Evolutionary conservation across 2,113 vertebrate genomes (phyloP).

Genomic region (Sterna hirundo): DNA sequence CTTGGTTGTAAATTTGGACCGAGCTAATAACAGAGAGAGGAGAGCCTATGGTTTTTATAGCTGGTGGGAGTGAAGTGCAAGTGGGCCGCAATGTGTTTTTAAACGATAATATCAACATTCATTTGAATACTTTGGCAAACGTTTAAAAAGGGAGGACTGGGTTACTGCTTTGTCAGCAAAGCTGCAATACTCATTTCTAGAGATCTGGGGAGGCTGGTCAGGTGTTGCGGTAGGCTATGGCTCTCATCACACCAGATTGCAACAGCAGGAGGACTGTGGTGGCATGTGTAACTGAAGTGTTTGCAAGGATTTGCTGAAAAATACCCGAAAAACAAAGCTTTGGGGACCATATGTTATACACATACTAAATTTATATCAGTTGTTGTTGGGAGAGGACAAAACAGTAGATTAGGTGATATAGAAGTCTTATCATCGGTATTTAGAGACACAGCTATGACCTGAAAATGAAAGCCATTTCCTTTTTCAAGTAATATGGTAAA

Average conservation of each 20-base stretch:
- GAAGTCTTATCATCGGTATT: neutral
- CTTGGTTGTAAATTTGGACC: conserved; percentile 54
- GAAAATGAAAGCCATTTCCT: conserved; percentile 46
- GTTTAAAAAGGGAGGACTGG: neutral
- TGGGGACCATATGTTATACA: neutral
- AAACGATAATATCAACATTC: conserved; percentile 33
- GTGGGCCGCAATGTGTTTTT: conserved; percentile 44
- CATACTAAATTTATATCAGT: neutral
- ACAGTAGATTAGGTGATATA: neutral
- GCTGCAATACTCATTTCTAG: neutral
- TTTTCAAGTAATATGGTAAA: conserved; percentile 48
- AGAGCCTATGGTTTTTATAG: neutral
- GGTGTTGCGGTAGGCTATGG: conserved; percentile 21
- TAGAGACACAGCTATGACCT: neutral
- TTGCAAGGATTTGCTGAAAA: neutral
- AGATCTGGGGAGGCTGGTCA: conserved; percentile 24
- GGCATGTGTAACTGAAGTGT: neutral
- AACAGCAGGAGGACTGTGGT: conserved; percentile 45
- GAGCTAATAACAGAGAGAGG: conserved; percentile 51
- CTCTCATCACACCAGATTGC: conserved; percentile 49
- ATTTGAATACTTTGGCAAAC: conserved; percentile 32
- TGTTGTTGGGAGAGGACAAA: neutral
- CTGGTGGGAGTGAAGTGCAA: conserved; percentile 36
- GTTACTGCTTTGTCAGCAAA: conserved; percentile 60
- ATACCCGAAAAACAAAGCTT: neutral